phyloP scores from a whole-genome alignment of 2,797 vertebrate genomes.

The Spinibarbus caldwelli region DNA sequence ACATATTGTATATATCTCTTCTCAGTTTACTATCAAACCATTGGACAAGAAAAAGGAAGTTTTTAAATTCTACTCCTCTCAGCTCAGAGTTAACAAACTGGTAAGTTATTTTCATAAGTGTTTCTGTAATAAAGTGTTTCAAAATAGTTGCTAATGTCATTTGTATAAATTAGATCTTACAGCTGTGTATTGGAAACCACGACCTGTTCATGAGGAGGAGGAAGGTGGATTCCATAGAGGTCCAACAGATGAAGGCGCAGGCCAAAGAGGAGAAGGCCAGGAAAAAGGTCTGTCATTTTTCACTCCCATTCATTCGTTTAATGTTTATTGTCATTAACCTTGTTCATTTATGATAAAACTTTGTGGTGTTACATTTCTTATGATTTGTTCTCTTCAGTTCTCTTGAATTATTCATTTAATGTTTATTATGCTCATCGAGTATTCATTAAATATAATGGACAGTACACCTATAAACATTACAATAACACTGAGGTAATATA shows the following conservation, averaged over 20 bases:
- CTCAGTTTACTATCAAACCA: constrained; percentile 91
- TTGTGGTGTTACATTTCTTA: not conserved
- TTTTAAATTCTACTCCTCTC: constrained; percentile 94
- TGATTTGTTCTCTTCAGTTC: not conserved
- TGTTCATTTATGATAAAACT: not conserved
- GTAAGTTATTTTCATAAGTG: constrained; percentile 70
- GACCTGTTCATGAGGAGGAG: constrained; percentile 92
- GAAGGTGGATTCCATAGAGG: constrained; percentile 92
- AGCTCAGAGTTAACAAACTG: constrained; percentile 91
- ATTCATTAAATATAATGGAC: constrained; percentile 10
- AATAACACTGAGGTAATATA: not conserved
- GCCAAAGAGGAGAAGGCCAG: constrained; percentile 92
- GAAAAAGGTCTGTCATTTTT: constrained; percentile 83
- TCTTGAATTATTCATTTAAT: not conserved
- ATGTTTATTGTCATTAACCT: not conserved
- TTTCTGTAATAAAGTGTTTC: not conserved
- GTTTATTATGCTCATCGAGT: not conserved
- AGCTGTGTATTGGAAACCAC: constrained; percentile 92
- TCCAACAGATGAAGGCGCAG: constrained; percentile 94
- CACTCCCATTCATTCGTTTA: not conserved
- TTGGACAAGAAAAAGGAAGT: constrained; percentile 93
- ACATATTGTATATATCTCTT: not conserved
- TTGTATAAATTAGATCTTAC: constrained; percentile 77
- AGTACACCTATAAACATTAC: not conserved
- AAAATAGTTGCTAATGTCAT: not conserved